Evolutionary conservation across 2,888 invertebrate genomes (phyloP), one percentile per base, ranked within the genome.

Genomic region (Ochropleura leucogaster): DNA sequence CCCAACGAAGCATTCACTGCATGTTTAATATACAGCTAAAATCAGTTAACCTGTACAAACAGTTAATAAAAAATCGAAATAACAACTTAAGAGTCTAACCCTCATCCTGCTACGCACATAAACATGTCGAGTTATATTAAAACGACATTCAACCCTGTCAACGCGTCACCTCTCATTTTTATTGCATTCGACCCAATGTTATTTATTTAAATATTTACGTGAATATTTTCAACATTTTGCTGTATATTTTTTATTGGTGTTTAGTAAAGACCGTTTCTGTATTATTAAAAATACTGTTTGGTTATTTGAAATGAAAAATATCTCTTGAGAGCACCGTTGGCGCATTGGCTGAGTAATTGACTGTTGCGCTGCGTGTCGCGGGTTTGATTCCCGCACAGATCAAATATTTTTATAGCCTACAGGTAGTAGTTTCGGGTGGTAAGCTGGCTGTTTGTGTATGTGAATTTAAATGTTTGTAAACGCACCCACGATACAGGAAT

Each of bases 121-220:
- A 87, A 83, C 74, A 81, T 55, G 51, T 47, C 71, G 68, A 81
- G 77, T 79, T 79, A 84, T 83, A 87, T 87, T 86, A 84, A 87
- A 83, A 82, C 77, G 78, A 68, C 82, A 68, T 83, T 73, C 73
- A 83, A 82, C 84, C 83, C 84, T 85, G 86, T 87, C 88, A 73
- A 62, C 79, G 76, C 64, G 67, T 85, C 85, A 89, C 86, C 87
- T 87, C 83, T 88, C 89, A 88, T 88, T 91, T 92, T 92, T 92
- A 89, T 88, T 85, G 85, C 75, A 83, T 85, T 80, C 80, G 67
- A 46, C 18, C 70, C 55, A 14, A 18, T 40, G 42, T 72, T 77
- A 71, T 79, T 74, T 84, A 64, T 80, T 74, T 30, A 53, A 42
- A 30, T 30, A 18, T 51, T 51, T 46, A 46, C 53, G 18, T 55